Evolutionary conservation across 1,140 invertebrate species (phyloP).

Genomic region (Nasonia longicornis): DNA sequence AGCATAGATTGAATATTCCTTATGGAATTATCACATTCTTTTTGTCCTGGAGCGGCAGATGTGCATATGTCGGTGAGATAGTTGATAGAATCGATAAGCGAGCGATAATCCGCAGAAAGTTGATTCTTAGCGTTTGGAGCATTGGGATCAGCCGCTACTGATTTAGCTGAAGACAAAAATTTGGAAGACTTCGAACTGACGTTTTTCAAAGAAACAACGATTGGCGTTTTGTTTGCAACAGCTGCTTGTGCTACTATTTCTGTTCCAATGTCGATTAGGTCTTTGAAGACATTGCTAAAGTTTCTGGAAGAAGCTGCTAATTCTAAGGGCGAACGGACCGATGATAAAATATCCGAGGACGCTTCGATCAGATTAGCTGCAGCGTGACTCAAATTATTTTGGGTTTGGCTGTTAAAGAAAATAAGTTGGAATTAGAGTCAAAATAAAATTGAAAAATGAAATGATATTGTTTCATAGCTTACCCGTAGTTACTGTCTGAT

Average conservation of each 20-base stretch:
- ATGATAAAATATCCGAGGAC: constrained; percentile 82
- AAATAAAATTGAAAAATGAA: not conserved
- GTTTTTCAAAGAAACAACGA: constrained; percentile 88
- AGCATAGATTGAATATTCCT: constrained; percentile 89
- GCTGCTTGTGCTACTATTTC: constrained; percentile 85
- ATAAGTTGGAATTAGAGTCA: not conserved
- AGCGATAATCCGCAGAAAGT: constrained; percentile 84
- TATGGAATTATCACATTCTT: constrained; percentile 97
- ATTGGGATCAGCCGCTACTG: constrained; percentile 87
- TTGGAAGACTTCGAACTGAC: constrained; percentile 91
- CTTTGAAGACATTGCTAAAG: constrained; percentile 84
- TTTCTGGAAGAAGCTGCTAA: constrained; percentile 80
- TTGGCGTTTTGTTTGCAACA: constrained; percentile 78
- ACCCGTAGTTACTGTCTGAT: constrained; percentile 80
- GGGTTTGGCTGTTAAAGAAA: constrained; percentile 76
- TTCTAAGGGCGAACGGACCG: constrained; percentile 76
- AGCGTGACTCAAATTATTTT: constrained; percentile 85
- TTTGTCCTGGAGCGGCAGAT: constrained; percentile 85
- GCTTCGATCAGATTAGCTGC: constrained; percentile 87
- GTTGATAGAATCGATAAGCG: constrained; percentile 94
- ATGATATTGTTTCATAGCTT: constrained; percentile 42
- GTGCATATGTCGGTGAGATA: constrained; percentile 83
- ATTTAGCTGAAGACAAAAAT: constrained; percentile 88
- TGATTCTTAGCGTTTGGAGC: constrained; percentile 93
- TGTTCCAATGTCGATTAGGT: constrained; percentile 81